Evolutionary conservation across 2,888 invertebrate genomes (phyloP), one percentile per base, ranked within the genome.

Genomic region (Blera fallax): DNA sequence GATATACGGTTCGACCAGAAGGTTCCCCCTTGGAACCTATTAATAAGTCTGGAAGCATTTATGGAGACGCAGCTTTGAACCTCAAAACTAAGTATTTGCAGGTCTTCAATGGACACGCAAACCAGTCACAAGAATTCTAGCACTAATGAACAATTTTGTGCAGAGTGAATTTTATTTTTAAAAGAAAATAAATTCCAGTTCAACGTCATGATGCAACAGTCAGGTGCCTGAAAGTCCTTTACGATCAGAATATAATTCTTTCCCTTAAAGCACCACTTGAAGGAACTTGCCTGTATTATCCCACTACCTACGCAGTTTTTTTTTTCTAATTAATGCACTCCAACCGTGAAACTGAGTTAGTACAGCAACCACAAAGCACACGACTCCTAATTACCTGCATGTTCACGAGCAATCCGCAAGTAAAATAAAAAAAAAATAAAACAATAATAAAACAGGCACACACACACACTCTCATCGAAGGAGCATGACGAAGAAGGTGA

Each of bases 341-440:
- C 48, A 79, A 72, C 64, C 56, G 72, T 54, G 64, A 72, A 79
- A 62, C 69, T 62, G 52, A 77, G 37, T 54, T 56, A 79, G 56
- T 34, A 72, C 62, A 54, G 8, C 27, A 65, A 27, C 37, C 37
- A 1, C 52, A 67, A 52, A 37, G 27, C 48, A 64, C 64, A 64
- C 64, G 18, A 21, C 32, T 48, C 64, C 64, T 64, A 64, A 64
- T 64, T 64, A 64, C 64, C 64, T 32, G 48, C 32, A 48, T 48
- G 48, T 34, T 32, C 21, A 5, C n/a, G 2, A 32, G 32, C 48
- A 48, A 32, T 48, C 16, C 48, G 16, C 21, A 29, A 52, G n/a
- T n/a, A n/a, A n/a, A n/a, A n/a, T n/a, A n/a, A 16, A 14, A 52
- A 54, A 32, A 32, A 7, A 16, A 3, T 2, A 32, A 10, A 48